Percentiles rank a stretch among this genome's conserved stretches.
Evolutionary conservation across 1,140 invertebrate genomes (phyloP).

Genomic region (Tetragnatha versicolor): DNA sequence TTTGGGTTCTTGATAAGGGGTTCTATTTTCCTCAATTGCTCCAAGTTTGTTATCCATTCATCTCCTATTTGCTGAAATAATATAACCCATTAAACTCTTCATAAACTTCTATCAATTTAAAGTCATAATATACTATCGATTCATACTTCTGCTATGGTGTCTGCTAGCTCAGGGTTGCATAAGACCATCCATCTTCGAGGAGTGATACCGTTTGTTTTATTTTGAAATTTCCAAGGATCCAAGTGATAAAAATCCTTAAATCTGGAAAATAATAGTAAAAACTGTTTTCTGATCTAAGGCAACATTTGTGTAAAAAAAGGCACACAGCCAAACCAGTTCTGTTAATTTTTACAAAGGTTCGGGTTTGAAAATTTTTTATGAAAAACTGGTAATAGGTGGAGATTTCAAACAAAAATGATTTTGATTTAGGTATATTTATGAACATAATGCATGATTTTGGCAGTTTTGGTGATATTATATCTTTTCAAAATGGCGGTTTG

Average conservation of each 20-base stretch:
- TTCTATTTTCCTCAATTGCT: slow-evolving; percentile 84
- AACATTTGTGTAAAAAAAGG: too few relatives aligned
- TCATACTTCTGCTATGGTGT: slow-evolving; percentile 66
- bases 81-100: background rate
- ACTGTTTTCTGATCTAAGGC: too few relatives aligned
- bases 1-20: slow-evolving; percentile 82
- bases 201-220: slow-evolving; percentile 87
- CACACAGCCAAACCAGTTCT: too few relatives aligned
- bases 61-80: slow-evolving; percentile 91
- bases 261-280: slow-evolving; percentile 67
- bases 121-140: slow-evolving; percentile 70
- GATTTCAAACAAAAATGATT: too few relatives aligned
- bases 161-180: slow-evolving; percentile 70
- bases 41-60: slow-evolving; percentile 94
- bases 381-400: too few relatives aligned
- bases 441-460: too few relatives aligned
- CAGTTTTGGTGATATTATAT: too few relatives aligned
- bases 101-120: background rate
- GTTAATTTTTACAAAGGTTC: too few relatives aligned
- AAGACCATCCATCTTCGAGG: slow-evolving; percentile 69
- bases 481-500: too few relatives aligned
- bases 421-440: too few relatives aligned
- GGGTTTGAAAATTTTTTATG: too few relatives aligned
- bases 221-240: slow-evolving; percentile 96
- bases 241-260: slow-evolving; percentile 96